These are phyloP conservation scores for Pristiophorus japonicus DNA, from an alignment of 2,113 vertebrate species.

Conservation along the genomic window DNA sequence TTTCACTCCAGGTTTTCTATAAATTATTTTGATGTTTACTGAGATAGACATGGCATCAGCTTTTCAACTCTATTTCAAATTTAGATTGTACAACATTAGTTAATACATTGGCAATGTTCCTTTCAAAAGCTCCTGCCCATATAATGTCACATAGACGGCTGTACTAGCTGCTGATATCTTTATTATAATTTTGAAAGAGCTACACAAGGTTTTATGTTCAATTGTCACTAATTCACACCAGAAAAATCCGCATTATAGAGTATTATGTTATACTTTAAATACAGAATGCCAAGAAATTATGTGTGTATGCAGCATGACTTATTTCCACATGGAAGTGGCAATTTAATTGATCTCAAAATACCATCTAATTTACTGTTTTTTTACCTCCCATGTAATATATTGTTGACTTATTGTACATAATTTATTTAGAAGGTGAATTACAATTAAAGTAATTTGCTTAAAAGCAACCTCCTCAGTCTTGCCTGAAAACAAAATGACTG, in stretches of 20 bases:
- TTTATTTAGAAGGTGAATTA: neutral
- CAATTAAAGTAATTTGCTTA: constrained; percentile 1
- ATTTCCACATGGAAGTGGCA: neutral
- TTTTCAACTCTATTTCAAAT: neutral
- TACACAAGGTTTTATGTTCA: neutral
- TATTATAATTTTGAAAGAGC: neutral
- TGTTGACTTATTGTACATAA: neutral
- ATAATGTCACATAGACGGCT: neutral
- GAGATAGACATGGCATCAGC: neutral
- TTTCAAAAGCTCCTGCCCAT: neutral
- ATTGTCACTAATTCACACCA: neutral
- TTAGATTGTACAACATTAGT: neutral
- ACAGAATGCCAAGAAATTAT: neutral
- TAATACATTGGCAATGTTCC: neutral
- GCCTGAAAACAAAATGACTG: neutral
- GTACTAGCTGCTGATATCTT: neutral
- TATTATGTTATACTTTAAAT: neutral
- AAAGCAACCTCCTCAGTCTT: neutral
- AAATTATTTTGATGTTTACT: neutral
- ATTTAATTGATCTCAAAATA: neutral
- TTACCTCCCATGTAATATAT: neutral
- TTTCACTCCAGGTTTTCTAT: neutral
- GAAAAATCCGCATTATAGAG: neutral
- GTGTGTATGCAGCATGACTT: neutral
- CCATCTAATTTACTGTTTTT: neutral